phyloP scores from a whole-genome alignment of 2,113 vertebrate species.

The Neolamprologus hecqui region DNA sequence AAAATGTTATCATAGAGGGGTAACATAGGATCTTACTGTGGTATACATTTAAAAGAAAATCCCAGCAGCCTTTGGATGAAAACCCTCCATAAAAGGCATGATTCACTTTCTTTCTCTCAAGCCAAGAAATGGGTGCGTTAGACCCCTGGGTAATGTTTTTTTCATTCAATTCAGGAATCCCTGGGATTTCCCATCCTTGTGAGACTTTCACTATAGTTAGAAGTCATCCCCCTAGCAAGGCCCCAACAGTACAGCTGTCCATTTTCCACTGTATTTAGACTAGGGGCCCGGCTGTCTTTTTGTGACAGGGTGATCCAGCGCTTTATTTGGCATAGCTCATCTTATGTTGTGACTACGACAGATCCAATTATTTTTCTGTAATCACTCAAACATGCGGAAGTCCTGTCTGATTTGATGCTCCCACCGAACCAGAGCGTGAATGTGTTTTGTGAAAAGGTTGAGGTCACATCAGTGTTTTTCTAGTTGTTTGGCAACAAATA shows the following conservation, averaged over 20 bases:
- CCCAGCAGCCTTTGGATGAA: not conserved
- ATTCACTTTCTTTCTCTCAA: not conserved
- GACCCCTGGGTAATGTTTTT: not conserved
- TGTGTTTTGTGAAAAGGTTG: constrained; percentile 47
- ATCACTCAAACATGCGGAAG: not conserved
- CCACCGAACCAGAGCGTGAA: constrained; percentile 10
- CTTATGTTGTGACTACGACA: constrained; percentile 46
- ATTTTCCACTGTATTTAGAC: not conserved
- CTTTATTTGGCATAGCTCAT: constrained; percentile 54
- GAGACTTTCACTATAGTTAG: constrained; percentile 11
- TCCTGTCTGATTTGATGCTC: constrained; percentile 16
- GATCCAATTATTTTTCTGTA: constrained; percentile 16
- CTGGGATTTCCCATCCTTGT: not conserved
- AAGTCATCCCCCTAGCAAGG: constrained; percentile 35
- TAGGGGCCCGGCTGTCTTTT: not conserved
- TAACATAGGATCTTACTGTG: not conserved
- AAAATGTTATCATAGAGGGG: not conserved
- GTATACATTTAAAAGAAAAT: not conserved
- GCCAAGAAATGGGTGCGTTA: not conserved
- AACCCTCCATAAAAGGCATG: not conserved
- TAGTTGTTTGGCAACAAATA: constrained; percentile 5
- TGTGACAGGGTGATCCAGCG: not conserved
- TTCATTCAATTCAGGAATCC: not conserved
- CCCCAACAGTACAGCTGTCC: constrained; percentile 7
- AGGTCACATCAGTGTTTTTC: constrained; percentile 18